Evolutionary conservation across 2,888 invertebrate genomes (phyloP).

Genomic region (Microctonus aethiopoides): DNA sequence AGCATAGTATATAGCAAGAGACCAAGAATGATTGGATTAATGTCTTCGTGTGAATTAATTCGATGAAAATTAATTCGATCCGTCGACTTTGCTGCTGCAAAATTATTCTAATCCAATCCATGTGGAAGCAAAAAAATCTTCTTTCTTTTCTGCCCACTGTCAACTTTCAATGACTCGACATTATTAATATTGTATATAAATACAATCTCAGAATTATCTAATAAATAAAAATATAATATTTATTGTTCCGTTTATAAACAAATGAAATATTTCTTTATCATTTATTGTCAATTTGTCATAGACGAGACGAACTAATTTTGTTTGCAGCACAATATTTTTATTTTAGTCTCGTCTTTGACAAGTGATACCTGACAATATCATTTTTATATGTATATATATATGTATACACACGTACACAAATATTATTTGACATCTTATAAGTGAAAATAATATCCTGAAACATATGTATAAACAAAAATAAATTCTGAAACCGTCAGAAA

Average conservation of each 20-base stretch:
- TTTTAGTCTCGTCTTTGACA: no score
- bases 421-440: neutral
- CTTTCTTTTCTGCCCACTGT: slow-evolving; percentile 33
- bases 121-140: slow-evolving; percentile 40
- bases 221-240: no score
- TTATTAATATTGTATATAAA: no score
- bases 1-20: slow-evolving; percentile 7
- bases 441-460: neutral
- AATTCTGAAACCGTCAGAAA: neutral
- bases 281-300: no score
- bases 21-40: slow-evolving; percentile 60
- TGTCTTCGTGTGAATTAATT: slow-evolving; percentile 60
- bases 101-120: slow-evolving; percentile 57
- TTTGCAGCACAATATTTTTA: no score
- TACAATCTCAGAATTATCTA: no score
- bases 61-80: slow-evolving; percentile 64
- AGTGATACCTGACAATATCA: neutral
- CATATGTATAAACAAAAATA: neutral
- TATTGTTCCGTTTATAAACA: no score
- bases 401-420: neutral
- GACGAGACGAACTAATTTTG: no score
- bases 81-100: slow-evolving; percentile 48
- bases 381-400: no score
- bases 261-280: no score
- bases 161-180: neutral